Conservation (phyloP, 1,140 invertebrate species). For the Notospermus geniculatus region DNA sequence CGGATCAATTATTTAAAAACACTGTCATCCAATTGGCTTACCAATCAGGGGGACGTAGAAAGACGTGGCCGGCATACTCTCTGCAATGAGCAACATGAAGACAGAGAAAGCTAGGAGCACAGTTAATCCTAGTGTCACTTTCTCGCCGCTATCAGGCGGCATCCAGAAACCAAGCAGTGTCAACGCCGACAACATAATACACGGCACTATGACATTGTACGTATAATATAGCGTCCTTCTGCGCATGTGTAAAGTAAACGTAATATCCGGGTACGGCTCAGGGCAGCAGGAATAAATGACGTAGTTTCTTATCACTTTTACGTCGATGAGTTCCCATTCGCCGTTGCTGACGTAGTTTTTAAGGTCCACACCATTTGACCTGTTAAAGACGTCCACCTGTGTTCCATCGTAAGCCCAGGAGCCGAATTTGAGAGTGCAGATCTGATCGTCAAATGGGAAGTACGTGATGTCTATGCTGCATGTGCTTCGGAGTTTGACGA, state of each 20-base stretch:
- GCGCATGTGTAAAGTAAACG: constrained; percentile 55
- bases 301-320: constrained; percentile 43
- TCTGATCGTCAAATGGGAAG: constrained; percentile 53
- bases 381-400: constrained; percentile 62
- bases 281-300: constrained; percentile 46
- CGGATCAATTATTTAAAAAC: background rate
- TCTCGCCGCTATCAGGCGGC: constrained; percentile 45
- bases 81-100: constrained; percentile 52
- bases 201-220: constrained; percentile 48
- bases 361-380: constrained; percentile 60
- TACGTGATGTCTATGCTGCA: constrained; percentile 79
- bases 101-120: constrained; percentile 51
- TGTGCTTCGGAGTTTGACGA: constrained; percentile 63
- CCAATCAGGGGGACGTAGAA: constrained; percentile 47
- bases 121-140: constrained; percentile 45
- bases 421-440: constrained; percentile 48
- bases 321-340: constrained; percentile 62
- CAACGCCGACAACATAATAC: constrained; percentile 45
- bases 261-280: constrained; percentile 62
- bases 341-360: constrained; percentile 63
- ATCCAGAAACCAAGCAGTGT: constrained; percentile 48
- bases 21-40: constrained; percentile 15
- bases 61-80: constrained; percentile 52
- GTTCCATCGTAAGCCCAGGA: constrained; percentile 53
- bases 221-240: constrained; percentile 45